Conservation (phyloP, 2,888 invertebrate species). For the Heliconius sara region DNA sequence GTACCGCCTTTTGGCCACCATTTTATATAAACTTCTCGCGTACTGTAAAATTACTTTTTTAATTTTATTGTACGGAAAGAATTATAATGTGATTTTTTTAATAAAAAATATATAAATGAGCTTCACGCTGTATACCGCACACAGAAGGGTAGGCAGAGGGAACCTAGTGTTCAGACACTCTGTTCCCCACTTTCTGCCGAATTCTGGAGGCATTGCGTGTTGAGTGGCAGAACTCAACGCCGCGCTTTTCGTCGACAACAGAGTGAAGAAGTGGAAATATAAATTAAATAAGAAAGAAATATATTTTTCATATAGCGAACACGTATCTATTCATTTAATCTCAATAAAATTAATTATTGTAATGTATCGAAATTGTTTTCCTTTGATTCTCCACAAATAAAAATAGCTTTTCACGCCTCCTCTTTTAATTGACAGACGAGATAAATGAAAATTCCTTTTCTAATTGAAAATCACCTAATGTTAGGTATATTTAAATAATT, state of each 20-base stretch:
- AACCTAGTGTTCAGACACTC: too few species aligned
- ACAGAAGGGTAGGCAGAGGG: too few species aligned
- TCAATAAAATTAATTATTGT: slow-evolving; percentile 31
- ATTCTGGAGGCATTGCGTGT: too few species aligned
- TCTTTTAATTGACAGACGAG: slow-evolving; percentile 11
- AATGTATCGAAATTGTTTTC: slow-evolving; percentile 30
- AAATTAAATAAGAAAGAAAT: neutral
- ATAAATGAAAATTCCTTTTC: slow-evolving; percentile 25
- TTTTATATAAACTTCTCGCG: slow-evolving; percentile 53
- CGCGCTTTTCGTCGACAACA: too few species aligned
- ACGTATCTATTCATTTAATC: slow-evolving; percentile 4
- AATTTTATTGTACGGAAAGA: neutral
- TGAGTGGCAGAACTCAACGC: too few species aligned
- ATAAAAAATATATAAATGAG: neutral
- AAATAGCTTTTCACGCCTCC: slow-evolving; percentile 22
- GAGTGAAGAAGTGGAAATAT: too few species aligned
- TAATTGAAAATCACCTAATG: neutral
- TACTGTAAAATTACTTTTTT: slow-evolving; percentile 37
- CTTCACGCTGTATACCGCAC: too few species aligned
- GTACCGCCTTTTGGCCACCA: slow-evolving; percentile 48
- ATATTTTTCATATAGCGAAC: neutral
- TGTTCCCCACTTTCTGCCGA: too few species aligned
- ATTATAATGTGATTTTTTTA: neutral
- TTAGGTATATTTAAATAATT: neutral
- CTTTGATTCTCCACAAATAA: slow-evolving; percentile 12